phyloP scores from a whole-genome alignment of 1,140 invertebrate species.

The Diachasma alloeum region DNA sequence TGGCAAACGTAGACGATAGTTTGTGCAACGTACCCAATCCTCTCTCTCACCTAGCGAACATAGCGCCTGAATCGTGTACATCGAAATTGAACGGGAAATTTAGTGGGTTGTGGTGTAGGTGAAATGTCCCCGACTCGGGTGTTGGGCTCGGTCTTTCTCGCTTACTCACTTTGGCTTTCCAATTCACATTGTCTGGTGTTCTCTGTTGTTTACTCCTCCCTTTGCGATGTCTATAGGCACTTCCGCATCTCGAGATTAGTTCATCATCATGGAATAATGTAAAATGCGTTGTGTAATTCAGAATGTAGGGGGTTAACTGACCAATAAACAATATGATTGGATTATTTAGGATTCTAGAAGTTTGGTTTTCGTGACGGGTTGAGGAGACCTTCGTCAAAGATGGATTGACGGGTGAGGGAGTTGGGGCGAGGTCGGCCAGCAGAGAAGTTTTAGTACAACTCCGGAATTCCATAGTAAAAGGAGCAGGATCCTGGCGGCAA shows the following conservation, averaged over 20 bases:
- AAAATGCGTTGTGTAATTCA: background rate
- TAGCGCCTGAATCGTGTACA: slow-evolving; percentile 40
- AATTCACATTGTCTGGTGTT: slow-evolving; percentile 10
- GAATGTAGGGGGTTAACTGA: background rate
- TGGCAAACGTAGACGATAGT: slow-evolving; percentile 8
- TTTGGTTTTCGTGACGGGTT: no score
- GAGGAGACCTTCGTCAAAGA: no score
- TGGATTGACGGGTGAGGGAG: no score
- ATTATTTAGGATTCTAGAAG: background rate
- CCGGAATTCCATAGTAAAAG: no score
- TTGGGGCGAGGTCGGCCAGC: no score
- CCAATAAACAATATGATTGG: background rate
- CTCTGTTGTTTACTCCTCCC: slow-evolving; percentile 17
- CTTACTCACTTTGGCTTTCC: background rate
- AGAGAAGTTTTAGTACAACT: no score
- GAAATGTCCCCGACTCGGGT: slow-evolving; percentile 52
- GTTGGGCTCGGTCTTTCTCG: slow-evolving; percentile 15
- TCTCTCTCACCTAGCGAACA: slow-evolving; percentile 20
- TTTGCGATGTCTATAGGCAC: background rate
- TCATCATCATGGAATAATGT: background rate
- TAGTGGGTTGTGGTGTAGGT: slow-evolving; percentile 51
- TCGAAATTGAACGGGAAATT: slow-evolving; percentile 62
- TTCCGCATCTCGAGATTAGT: slow-evolving; percentile 10
- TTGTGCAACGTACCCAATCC: background rate
- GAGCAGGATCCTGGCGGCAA: no score